Conservation (phyloP, 2,113 vertebrate species). For the Myiopsitta monachus region DNA sequence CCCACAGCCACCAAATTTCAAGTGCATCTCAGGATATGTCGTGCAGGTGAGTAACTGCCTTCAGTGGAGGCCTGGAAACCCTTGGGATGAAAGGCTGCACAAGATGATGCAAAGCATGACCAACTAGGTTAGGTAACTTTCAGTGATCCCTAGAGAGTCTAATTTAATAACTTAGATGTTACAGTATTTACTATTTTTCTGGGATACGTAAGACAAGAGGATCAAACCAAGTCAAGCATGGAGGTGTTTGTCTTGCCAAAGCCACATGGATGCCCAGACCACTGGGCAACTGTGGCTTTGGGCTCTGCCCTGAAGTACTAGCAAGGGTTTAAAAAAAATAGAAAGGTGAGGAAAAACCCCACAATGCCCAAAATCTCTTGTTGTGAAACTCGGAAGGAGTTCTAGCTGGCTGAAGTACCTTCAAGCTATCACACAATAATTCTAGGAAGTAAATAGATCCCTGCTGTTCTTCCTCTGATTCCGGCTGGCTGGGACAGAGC, state of each 20-base stretch:
- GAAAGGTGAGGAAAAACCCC: background rate
- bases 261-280: background rate
- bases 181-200: background rate
- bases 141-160: background rate
- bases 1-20: constrained; percentile 54
- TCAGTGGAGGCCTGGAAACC: background rate
- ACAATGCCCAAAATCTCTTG: background rate
- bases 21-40: constrained; percentile 65
- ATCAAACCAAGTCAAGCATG: background rate
- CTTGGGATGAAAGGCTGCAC: background rate
- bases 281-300: background rate
- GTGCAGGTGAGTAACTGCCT: constrained; percentile 52
- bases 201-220: background rate
- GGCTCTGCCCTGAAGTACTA: background rate
- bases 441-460: constrained; percentile 49
- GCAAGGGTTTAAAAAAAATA: background rate
- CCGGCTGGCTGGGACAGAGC: constrained; percentile 25
- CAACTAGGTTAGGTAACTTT: background rate
- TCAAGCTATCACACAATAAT: constrained; percentile 45
- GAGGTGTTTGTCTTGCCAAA: background rate
- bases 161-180: background rate
- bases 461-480: constrained; percentile 59
- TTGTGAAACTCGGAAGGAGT: background rate
- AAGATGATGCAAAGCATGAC: background rate
- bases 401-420: constrained; percentile 12